Evolutionary conservation across 1,140 invertebrate genomes (phyloP).

Genomic region (Scaptomyza hsui): DNA sequence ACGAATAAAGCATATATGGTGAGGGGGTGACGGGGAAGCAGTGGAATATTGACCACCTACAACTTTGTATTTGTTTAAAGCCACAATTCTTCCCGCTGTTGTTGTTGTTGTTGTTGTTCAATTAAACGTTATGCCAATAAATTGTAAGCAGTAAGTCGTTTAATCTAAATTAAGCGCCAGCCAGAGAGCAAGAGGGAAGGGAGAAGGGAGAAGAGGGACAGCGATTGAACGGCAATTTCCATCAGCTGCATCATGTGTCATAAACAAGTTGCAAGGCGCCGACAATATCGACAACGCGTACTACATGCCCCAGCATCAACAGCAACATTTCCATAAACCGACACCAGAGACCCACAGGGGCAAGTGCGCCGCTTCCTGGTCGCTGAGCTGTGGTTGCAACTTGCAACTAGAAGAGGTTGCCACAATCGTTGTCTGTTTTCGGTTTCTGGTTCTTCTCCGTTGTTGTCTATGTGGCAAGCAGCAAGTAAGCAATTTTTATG

Average conservation of each 20-base stretch:
- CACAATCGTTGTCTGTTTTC: constrained; percentile 1
- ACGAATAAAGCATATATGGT: constrained; percentile 56
- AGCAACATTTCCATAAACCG: constrained; percentile 59
- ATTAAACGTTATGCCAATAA: constrained; percentile 81
- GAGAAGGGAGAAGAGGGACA: not conserved
- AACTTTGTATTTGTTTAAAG: constrained; percentile 55
- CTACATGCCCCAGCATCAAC: constrained; percentile 18
- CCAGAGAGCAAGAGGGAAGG: not conserved
- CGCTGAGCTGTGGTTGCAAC: not conserved
- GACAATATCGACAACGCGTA: constrained; percentile 45
- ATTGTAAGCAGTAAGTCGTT: constrained; percentile 78
- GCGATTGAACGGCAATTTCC: constrained; percentile 64
- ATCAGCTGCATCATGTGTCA: constrained; percentile 79
- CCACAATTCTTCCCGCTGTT: constrained; percentile 4
- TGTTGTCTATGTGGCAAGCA: constrained; percentile 59
- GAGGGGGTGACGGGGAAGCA: too few species aligned
- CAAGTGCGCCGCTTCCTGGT: constrained; percentile 57
- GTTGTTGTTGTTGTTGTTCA: constrained; percentile 58
- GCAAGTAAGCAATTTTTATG: constrained; percentile 76
- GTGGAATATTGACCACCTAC: constrained; percentile 78
- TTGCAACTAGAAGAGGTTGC: not conserved
- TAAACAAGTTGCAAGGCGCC: constrained; percentile 79
- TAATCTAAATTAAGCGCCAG: constrained; percentile 79
- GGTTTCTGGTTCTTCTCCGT: constrained; percentile 10
- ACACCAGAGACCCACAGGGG: constrained; percentile 43